Percentiles rank a stretch among this genome's conserved stretches.
phyloP scores from a whole-genome alignment of 1,140 invertebrate genomes.

The Armadillidium nasatum region DNA sequence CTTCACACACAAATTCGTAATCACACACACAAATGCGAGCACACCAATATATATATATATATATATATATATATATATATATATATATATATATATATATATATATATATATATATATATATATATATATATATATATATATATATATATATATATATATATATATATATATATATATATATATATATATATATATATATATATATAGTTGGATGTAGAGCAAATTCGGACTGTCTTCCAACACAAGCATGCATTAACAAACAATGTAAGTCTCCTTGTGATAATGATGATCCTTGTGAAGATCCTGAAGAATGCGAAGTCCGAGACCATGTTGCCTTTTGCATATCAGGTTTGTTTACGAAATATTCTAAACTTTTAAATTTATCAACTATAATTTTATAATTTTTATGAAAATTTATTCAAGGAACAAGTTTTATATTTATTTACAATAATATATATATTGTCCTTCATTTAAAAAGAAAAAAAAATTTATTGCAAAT shows the following conservation, averaged over 20 bases:
- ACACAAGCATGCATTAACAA: conserved; percentile 45
- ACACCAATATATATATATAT: conserved; percentile 26
- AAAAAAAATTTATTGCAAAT: too few species aligned
- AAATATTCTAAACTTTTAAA: not conserved
- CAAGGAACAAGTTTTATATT: too few species aligned
- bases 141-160: conserved; percentile 21
- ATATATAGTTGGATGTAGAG: conserved; percentile 47
- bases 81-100: conserved; percentile 14
- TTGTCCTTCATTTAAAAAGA: too few species aligned
- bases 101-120: conserved; percentile 11
- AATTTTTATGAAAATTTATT: too few species aligned
- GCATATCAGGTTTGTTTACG: conserved; percentile 58
- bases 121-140: conserved; percentile 25
- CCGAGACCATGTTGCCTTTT: conserved; percentile 72
- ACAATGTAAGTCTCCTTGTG: conserved; percentile 48
- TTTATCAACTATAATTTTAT: conserved; percentile 2
- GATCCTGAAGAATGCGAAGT: conserved; percentile 72
- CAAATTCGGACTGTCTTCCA: conserved; percentile 47
- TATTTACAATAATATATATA: too few species aligned
- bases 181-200: conserved; percentile 14
- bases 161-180: conserved; percentile 10
- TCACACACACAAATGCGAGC: too few species aligned
- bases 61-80: conserved; percentile 18
- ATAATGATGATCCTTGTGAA: conserved; percentile 64
- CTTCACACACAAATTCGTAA: too few species aligned